Conservation (phyloP, 2,113 vertebrate genomes). For the Otus sunia region DNA sequence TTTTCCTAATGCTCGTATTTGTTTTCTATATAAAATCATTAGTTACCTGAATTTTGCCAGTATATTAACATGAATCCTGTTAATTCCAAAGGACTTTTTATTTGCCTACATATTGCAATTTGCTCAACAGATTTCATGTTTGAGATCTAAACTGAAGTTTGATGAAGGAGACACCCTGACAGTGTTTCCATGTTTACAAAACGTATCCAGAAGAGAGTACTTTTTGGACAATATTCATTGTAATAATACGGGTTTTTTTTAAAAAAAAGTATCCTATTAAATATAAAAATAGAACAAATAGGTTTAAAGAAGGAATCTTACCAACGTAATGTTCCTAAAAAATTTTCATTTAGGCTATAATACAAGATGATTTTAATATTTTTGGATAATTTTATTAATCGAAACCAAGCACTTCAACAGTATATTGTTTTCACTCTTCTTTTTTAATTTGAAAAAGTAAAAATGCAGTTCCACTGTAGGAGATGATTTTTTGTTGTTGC, state of each 20-base stretch:
- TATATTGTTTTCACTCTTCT: background rate
- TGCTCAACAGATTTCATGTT: background rate
- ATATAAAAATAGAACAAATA: background rate
- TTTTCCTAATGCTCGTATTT: background rate
- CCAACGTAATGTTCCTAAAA: background rate
- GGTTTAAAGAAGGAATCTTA: background rate
- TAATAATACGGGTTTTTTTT: background rate
- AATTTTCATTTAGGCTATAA: background rate
- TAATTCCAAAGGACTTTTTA: background rate
- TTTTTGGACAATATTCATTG: background rate
- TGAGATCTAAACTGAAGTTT: background rate
- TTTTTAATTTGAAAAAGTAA: background rate
- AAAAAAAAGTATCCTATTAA: background rate
- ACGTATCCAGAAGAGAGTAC: background rate
- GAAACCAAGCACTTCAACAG: background rate
- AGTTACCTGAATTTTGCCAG: background rate
- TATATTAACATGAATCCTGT: background rate
- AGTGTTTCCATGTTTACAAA: background rate
- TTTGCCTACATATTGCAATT: background rate
- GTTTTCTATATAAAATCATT: background rate
- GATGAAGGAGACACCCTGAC: background rate
- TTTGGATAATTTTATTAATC: background rate
- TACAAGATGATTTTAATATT: background rate
- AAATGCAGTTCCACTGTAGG: background rate
- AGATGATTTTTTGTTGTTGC: background rate